A percentile compares a stretch with the other conserved stretches of the same genome.
Evolutionary conservation across 2,797 vertebrate species (phyloP).

Genomic region (Cryptoprocta ferox): DNA sequence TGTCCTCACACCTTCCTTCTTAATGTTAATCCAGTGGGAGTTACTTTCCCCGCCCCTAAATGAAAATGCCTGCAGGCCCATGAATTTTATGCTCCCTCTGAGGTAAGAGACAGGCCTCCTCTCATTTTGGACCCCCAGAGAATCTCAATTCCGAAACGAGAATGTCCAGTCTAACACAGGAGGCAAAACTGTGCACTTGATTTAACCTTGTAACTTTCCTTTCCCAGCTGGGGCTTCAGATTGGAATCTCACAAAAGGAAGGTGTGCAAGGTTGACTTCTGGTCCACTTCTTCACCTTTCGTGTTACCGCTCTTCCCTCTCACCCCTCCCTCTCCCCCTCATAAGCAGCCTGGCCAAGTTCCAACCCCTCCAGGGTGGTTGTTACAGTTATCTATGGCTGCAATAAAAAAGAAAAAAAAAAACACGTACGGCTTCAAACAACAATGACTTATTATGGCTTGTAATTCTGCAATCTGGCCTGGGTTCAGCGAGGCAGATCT

Average conservation of each 20-base stretch:
- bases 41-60: neutral
- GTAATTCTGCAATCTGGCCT: neutral
- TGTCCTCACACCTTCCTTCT: neutral
- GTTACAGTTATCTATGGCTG: neutral
- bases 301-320: neutral
- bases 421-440: neutral
- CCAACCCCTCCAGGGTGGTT: neutral
- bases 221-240: neutral
- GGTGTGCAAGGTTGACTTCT: neutral
- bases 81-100: constrained; percentile 40
- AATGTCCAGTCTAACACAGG: neutral
- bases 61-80: neutral
- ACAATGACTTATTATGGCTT: neutral
- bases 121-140: neutral
- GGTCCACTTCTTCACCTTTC: neutral
- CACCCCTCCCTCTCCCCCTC: too few relatives aligned
- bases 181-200: neutral
- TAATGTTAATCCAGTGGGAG: constrained; percentile 25
- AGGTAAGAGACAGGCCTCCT: neutral
- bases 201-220: neutral
- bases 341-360: neutral
- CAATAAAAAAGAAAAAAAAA: neutral
- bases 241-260: neutral
- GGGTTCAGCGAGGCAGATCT: neutral
- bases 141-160: neutral